Base-by-base conservation (phyloP, 2,888 invertebrate genomes). In the Pseudococcus viburni region DNA sequence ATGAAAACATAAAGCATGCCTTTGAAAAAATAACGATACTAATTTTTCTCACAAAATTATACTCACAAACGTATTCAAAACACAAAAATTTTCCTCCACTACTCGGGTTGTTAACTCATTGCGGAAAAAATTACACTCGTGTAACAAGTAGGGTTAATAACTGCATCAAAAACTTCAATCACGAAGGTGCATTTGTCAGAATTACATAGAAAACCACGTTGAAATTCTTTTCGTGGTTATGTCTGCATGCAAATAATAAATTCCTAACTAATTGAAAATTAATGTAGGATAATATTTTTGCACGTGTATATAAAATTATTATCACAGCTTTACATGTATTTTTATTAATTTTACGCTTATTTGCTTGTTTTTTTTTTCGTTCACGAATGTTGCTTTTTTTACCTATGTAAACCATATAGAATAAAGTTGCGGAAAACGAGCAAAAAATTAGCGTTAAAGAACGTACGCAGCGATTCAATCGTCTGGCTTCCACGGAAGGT, bases 401-500 rank as follows among this genome's bases (percentile, higher is more conserved):
- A 42, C 42, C 42, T 9, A 55, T 68, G 19, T 73, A 51, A 68
- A 89, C 85, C 86, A 12, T 85, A 39, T 87, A 89, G 89, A 89
- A 89, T 88, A 89, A 89, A 55, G 59, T 83, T 51, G 88, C 83
- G 88, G 88, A 88, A 48, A 89, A 85, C 42, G 89, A 89, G 80
- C 89, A 89, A 88, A 86, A 88, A 51, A 94, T 97, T 89, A 97
- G 97, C 91, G 98, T 98, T 12, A 97, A 96, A 91, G 98, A 98
- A 92, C 94, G 97, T 89, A 97, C 96, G 91, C 96, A 96, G 92
- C 97, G 97, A 92, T 97, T 98, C 91, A 98, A 98, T 92, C 94
- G 96, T 90, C 94, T 98, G 94, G 97, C 97, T 88, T 97, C 96
- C 0, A 96, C 97, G 91, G 93, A 93, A 88, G 88, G 80, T 33